phyloP scores from a whole-genome alignment of 2,113 vertebrate species.

The Smithornis capensis region DNA sequence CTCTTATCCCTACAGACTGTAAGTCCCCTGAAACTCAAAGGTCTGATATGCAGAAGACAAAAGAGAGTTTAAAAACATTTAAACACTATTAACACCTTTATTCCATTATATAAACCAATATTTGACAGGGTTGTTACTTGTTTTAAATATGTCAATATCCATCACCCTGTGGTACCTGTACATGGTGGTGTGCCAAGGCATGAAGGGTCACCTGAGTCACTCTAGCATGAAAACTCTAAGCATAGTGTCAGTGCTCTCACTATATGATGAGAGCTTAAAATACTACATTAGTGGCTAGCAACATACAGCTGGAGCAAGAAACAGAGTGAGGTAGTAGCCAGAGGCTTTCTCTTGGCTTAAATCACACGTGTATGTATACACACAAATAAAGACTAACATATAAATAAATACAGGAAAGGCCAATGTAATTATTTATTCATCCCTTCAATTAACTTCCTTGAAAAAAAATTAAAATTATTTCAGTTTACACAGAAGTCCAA shows the following conservation, averaged over 20 bases:
- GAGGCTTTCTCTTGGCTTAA: background rate
- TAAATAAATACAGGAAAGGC: background rate
- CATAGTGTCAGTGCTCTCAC: fast-evolving
- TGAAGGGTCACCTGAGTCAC: background rate
- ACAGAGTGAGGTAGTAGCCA: background rate
- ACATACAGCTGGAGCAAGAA: background rate
- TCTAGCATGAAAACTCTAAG: fast-evolving
- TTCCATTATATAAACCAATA: background rate
- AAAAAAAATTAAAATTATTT: background rate
- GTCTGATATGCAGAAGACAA: background rate
- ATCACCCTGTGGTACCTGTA: fast-evolving
- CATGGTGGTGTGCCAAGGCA: background rate
- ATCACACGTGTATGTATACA: background rate
- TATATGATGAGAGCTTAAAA: background rate
- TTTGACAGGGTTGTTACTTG: background rate
- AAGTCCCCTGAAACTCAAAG: background rate
- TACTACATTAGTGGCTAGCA: background rate
- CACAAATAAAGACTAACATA: background rate
- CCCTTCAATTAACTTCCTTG: background rate
- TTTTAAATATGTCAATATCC: background rate
- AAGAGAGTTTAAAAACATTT: background rate
- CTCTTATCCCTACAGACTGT: background rate
- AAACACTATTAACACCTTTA: background rate
- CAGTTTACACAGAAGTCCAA: background rate
- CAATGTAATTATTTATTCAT: background rate